A percentile compares a stretch with the other conserved stretches of the same genome.
These are phyloP conservation scores for Cyclophora punctaria DNA, from an alignment of 2,888 invertebrate genomes.

Conservation along the genomic window DNA sequence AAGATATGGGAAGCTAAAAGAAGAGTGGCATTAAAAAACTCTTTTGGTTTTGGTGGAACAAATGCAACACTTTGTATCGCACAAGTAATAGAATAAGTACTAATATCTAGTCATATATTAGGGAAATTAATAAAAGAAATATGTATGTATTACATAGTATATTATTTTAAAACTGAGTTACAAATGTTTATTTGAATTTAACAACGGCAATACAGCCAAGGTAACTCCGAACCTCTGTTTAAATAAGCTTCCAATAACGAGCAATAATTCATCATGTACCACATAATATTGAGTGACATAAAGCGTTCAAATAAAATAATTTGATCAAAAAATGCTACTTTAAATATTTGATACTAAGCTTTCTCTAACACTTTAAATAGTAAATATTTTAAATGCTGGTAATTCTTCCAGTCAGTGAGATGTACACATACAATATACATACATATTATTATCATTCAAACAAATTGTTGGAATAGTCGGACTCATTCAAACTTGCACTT, in stretches of 20 bases:
- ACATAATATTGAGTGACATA: conserved; percentile 63
- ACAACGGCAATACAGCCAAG: conserved; percentile 58
- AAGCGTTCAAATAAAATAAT: conserved; percentile 66
- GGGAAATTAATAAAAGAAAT: conserved; percentile 32
- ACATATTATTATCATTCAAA: conserved; percentile 6
- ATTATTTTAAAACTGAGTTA: conserved; percentile 73
- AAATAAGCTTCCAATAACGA: conserved; percentile 50
- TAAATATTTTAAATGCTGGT: conserved; percentile 71
- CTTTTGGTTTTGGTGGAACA: conserved; percentile 99
- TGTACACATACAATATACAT: conserved; percentile 14
- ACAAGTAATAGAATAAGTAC: conserved; percentile 22
- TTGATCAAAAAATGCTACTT: conserved; percentile 69
- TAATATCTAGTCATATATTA: not conserved
- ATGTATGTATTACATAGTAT: conserved; percentile 67
- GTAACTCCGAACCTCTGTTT: conserved; percentile 49
- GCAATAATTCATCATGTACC: conserved; percentile 57
- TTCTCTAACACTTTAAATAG: conserved; percentile 62
- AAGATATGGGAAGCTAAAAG: conserved; percentile 75
- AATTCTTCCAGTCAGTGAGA: conserved; percentile 52
- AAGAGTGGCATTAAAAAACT: conserved; percentile 93
- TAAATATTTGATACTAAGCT: conserved; percentile 66
- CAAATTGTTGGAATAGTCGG: no score
- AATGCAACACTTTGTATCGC: conserved; percentile 90
- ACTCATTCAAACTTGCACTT: conserved; percentile 60
- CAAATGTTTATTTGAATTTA: conserved; percentile 61